A percentile compares a stretch with the other conserved stretches of the same genome.
Conservation (phyloP, 2,888 invertebrate genomes). For the Euplagia quadripunctaria region DNA sequence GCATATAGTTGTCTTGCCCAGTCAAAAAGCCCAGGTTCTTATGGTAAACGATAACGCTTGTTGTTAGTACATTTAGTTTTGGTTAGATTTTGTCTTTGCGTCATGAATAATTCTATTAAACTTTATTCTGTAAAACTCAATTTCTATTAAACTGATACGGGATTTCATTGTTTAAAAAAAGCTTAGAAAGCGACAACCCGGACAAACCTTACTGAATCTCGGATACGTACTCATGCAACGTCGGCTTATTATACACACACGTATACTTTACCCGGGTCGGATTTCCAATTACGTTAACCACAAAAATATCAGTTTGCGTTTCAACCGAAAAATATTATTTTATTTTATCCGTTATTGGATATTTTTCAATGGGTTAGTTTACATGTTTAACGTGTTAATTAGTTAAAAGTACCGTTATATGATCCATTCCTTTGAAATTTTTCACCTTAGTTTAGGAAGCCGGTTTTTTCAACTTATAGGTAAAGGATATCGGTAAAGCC, state of each 20-base stretch:
- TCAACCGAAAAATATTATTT: conserved; percentile 55
- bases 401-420: too few relatives aligned
- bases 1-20: too few relatives aligned
- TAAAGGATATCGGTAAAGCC: too few relatives aligned
- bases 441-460: too few relatives aligned
- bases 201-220: conserved; percentile 36
- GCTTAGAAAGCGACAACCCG: conserved; percentile 22
- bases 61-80: too few relatives aligned
- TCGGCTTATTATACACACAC: conserved; percentile 31
- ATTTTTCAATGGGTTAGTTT: conserved; percentile 45
- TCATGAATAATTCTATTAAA: too few relatives aligned
- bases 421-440: too few relatives aligned
- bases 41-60: too few relatives aligned
- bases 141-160: neutral
- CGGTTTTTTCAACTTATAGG: too few relatives aligned
- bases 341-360: conserved; percentile 50
- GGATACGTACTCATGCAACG: conserved; percentile 41
- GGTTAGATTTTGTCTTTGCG: too few relatives aligned
- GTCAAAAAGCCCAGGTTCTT: too few relatives aligned
- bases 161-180: conserved; percentile 13
- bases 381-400: too few relatives aligned
- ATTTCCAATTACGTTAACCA: conserved; percentile 59
- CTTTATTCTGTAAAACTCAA: neutral
- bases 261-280: conserved; percentile 46
- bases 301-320: conserved; percentile 41